These are phyloP conservation scores for Galaxea fascicularis DNA, from an alignment of 92 coral and sea anemone genomes.

Conservation along the genomic window DNA sequence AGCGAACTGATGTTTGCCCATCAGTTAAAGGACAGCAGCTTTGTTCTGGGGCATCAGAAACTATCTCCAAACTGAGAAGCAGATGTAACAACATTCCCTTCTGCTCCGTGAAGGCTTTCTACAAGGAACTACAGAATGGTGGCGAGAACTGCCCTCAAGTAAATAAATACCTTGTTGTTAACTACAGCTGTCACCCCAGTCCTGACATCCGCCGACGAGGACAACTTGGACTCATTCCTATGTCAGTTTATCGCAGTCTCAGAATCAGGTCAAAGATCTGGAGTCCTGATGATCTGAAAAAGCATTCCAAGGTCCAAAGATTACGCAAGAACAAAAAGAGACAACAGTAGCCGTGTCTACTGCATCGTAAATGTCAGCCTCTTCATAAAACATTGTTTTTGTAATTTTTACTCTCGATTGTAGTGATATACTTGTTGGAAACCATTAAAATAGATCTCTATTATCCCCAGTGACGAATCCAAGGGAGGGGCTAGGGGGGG, in stretches of 20 bases:
- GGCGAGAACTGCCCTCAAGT: conserved; percentile 89
- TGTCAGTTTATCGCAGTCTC: conserved; percentile 78
- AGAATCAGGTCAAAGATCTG: conserved; percentile 72
- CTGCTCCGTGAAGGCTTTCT: conserved; percentile 74
- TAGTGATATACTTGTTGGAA: no score
- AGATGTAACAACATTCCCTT: conserved; percentile 79
- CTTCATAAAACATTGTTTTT: not conserved
- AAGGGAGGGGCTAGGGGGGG: no score
- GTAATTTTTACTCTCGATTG: no score
- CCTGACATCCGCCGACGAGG: conserved; percentile 81
- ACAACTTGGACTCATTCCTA: conserved; percentile 82
- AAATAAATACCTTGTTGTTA: conserved; percentile 77
- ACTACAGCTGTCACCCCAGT: conserved; percentile 83
- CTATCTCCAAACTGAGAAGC: conserved; percentile 83
- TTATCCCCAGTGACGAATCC: no score
- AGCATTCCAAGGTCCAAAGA: not conserved
- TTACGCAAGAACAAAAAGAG: not conserved
- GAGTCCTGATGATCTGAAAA: conserved; percentile 51
- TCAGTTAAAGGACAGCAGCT: conserved; percentile 63
- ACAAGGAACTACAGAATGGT: conserved; percentile 82
- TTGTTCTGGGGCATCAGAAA: conserved; percentile 89
- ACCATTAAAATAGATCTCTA: no score
- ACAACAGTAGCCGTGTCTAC: not conserved
- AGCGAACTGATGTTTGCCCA: conserved; percentile 70
- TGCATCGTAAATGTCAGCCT: not conserved